phyloP scores from a whole-genome alignment of 2,113 vertebrate species.

The Podiceps cristatus region DNA sequence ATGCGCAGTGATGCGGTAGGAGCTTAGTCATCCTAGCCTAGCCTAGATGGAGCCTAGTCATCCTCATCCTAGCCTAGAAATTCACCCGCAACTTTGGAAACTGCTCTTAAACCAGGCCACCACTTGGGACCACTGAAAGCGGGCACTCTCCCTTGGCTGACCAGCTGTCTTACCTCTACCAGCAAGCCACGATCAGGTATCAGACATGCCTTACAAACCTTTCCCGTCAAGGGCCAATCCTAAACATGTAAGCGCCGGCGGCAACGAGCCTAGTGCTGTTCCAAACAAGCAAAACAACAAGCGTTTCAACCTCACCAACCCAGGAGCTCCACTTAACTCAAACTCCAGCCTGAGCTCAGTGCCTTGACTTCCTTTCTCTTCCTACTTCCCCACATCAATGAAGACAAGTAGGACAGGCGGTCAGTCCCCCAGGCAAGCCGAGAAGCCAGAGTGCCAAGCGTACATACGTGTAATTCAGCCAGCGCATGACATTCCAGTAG shows the following conservation, averaged over 20 bases:
- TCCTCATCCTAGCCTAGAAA: not conserved
- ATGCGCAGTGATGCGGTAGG: not conserved
- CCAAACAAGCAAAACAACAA: not conserved
- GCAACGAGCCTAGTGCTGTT: not conserved
- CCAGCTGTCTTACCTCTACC: not conserved
- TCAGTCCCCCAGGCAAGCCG: not conserved
- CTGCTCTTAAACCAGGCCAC: not conserved
- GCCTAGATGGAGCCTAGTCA: not conserved
- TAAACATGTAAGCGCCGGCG: not conserved
- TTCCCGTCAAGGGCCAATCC: not conserved
- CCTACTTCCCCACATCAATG: not conserved
- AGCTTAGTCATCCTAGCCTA: not conserved
- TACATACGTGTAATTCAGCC: constrained; percentile 86
- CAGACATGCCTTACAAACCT: not conserved
- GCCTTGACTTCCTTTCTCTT: not conserved
- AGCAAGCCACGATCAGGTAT: not conserved
- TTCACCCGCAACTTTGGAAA: not conserved
- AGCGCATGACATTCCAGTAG: constrained; percentile 91
- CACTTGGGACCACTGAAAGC: not conserved
- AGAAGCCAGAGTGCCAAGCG: not conserved
- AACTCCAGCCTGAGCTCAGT: not conserved
- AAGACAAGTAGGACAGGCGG: not conserved
- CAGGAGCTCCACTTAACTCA: not conserved
- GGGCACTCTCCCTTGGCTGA: not conserved
- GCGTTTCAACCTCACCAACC: not conserved